A percentile compares a stretch with the other conserved stretches of the same genome.
Evolutionary conservation across 2,888 invertebrate species (phyloP).

Genomic region (Rotaria socialis): DNA sequence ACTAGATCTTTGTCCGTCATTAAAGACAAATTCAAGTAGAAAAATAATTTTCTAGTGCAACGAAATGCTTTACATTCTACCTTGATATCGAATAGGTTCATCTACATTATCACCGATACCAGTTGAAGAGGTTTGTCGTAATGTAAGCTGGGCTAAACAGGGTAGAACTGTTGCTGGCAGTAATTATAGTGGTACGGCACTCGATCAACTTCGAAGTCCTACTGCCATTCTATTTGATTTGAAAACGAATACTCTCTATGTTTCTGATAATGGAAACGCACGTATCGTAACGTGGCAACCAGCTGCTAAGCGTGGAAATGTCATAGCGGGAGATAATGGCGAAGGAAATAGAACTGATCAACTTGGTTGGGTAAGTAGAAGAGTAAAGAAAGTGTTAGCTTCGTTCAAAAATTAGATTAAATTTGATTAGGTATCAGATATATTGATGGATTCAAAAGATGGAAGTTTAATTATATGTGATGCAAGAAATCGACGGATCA

Average conservation of each 20-base stretch:
- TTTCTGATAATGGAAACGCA: neutral
- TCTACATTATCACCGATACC: neutral
- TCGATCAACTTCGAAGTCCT: neutral
- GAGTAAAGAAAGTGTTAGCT: too few species aligned
- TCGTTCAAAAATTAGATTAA: too few species aligned
- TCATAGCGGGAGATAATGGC: neutral
- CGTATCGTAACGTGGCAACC: neutral
- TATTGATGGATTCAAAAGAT: neutral
- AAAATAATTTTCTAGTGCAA: neutral
- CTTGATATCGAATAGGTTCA: neutral
- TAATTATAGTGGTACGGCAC: neutral
- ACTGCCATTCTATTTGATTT: neutral
- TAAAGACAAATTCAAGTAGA: neutral
- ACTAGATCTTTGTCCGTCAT: neutral
- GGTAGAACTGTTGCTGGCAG: neutral
- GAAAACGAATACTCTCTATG: neutral
- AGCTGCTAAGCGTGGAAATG: neutral
- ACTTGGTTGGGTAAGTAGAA: neutral
- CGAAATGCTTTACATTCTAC: neutral
- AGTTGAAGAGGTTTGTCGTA: neutral
- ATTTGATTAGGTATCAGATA: neutral
- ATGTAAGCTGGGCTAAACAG: neutral
- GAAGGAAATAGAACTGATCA: neutral
- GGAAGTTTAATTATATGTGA: constrained; percentile 2
- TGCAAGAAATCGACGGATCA: neutral